Base-by-base conservation (phyloP, 1,140 invertebrate genomes). In the Bradysia coprophila region DNA sequence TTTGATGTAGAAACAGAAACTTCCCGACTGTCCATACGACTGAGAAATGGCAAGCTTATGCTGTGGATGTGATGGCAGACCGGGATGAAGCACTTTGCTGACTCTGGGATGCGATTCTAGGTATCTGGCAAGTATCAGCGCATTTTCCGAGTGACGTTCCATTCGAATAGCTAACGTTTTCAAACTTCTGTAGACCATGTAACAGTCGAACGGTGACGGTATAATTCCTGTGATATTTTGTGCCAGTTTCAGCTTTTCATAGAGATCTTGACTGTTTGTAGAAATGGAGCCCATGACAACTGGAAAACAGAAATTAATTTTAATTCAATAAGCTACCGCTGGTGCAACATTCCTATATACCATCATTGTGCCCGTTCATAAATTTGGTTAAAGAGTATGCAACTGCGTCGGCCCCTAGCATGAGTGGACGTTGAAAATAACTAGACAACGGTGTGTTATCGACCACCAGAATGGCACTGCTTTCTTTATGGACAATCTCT, bases 321-420 rank as follows among this genome's bases (percentile, higher is more conserved):
- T n/a, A n/a, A n/a, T n/a, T n/a, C n/a, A n/a, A n/a, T n/a, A n/a
- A n/a, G n/a, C n/a, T n/a, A n/a, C n/a, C n/a, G n/a, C 86, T 84
- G 89, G 87, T 4, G 88, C 71, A 33, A 86, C n/a, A n/a, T n/a
- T n/a, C n/a, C n/a, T n/a, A n/a, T n/a, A n/a, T n/a, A n/a, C n/a
- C 73, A 64, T 91, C 87, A 2, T 75, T 73, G 61, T 90, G 85
- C 0, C 85, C 86, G 60, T 89, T 89, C 65, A 89, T 82, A 49
- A 88, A 91, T 57, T 91, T 91, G 0, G 83, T 86, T 13, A 83
- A 46, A 0, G 85, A 89, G 61, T 90, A 81, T 42, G 83, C 53
- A 2, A 75, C 72, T 33, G 87, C 65, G 60, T 91, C 84, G n/a
- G 78, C 84, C 15, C 86, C 87, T 8, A 87, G 58, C n/a, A 68